Evolutionary conservation across 2,888 invertebrate species (phyloP).

Genomic region (Myathropa florea): DNA sequence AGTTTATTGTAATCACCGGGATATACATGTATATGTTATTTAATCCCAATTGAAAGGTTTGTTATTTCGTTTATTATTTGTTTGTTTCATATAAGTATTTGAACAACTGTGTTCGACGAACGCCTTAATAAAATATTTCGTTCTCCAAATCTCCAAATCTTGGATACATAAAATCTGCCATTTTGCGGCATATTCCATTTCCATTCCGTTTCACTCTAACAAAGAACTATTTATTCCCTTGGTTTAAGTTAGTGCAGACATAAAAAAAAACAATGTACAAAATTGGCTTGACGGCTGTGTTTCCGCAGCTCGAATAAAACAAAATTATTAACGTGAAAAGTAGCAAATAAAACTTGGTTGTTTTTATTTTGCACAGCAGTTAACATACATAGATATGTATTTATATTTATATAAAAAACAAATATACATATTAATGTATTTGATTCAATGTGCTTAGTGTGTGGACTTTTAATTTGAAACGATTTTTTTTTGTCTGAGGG

Average conservation of each 20-base stretch:
- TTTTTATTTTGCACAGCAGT: not conserved
- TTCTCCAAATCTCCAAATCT: conserved; percentile 51
- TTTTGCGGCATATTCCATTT: conserved; percentile 70
- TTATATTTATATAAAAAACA: not conserved
- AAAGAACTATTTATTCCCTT: conserved; percentile 65
- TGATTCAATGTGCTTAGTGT: not conserved
- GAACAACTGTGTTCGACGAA: conserved; percentile 16
- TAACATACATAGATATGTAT: not conserved
- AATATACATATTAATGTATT: not conserved
- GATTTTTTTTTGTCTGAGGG: conserved; percentile 40
- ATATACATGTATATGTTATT: conserved; percentile 1
- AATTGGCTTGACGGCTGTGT: conserved; percentile 38
- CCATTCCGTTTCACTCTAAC: conserved; percentile 69
- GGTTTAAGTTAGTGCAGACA: conserved; percentile 46
- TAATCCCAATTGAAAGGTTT: conserved; percentile 41
- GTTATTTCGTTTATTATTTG: conserved; percentile 22
- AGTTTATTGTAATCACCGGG: not conserved
- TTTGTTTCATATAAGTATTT: conserved; percentile 5
- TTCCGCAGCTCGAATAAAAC: conserved; percentile 8
- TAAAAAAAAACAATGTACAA: conserved; percentile 21
- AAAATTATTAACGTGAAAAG: not conserved
- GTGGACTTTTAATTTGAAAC: not conserved
- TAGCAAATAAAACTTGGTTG: not conserved
- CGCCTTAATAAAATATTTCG: conserved; percentile 24
- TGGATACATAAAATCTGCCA: conserved; percentile 70